These are phyloP conservation scores for Pocillopora grandis DNA, from an alignment of 92 coral and sea anemone species.

Conservation along the genomic window DNA sequence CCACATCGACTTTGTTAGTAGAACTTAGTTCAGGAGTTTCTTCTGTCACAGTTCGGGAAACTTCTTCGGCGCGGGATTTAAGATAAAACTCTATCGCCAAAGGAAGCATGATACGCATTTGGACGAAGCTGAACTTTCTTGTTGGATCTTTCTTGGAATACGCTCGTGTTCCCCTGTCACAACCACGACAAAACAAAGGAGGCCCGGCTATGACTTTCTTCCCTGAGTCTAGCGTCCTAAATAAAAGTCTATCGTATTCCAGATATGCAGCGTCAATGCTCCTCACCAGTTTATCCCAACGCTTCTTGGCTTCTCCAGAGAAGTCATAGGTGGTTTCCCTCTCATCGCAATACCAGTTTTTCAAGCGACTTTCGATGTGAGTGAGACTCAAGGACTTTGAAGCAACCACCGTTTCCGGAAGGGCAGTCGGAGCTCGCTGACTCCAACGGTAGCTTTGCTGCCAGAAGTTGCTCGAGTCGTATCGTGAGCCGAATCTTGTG, in stretches of 20 bases:
- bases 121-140: slow-evolving; percentile 48
- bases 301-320: slow-evolving; percentile 3
- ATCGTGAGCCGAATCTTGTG: background rate
- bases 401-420: slow-evolving; percentile 14
- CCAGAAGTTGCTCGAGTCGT: background rate
- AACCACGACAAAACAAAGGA: slow-evolving; percentile 58
- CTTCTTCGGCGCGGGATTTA: slow-evolving; percentile 49
- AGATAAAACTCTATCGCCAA: slow-evolving; percentile 59
- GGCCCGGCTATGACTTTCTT: slow-evolving; percentile 35
- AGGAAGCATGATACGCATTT: slow-evolving; percentile 44
- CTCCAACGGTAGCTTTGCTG: slow-evolving; percentile 63
- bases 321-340: slow-evolving; percentile 34
- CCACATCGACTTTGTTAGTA: background rate
- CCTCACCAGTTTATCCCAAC: slow-evolving; percentile 38
- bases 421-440: slow-evolving; percentile 9
- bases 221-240: background rate
- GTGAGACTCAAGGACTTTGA: background rate
- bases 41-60: slow-evolving; percentile 11
- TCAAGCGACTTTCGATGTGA: slow-evolving; percentile 40
- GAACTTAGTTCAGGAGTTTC: slow-evolving; percentile 28
- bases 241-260: background rate
- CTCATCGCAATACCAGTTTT: slow-evolving; percentile 51
- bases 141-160: too few species aligned
- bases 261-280: slow-evolving; percentile 7
- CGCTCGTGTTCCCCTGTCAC: slow-evolving; percentile 15